A percentile compares a stretch with the other conserved stretches of the same genome.
Conservation (phyloP, 2,113 vertebrate genomes). For the Leiothrix lutea region DNA sequence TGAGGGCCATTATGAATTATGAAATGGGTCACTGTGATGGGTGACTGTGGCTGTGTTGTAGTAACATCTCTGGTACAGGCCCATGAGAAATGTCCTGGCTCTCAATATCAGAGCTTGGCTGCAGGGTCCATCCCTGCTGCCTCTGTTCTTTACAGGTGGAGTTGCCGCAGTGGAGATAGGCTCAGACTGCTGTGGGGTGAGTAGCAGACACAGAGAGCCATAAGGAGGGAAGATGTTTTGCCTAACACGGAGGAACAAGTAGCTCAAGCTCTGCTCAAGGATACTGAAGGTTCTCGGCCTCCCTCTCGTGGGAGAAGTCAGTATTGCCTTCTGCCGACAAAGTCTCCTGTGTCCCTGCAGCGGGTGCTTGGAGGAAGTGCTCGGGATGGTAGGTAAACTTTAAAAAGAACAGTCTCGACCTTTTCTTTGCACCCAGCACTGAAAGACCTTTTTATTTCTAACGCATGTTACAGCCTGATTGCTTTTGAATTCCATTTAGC, state of each 20-base stretch:
- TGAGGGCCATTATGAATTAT: fast-evolving
- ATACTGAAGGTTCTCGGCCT: not conserved
- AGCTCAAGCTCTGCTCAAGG: not conserved
- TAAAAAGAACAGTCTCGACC: not conserved
- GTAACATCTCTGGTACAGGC: not conserved
- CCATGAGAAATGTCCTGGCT: not conserved
- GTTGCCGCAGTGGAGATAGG: not conserved
- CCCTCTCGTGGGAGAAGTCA: conserved; percentile 13
- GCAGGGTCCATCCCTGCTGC: not conserved
- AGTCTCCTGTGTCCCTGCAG: not conserved
- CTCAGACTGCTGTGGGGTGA: not conserved
- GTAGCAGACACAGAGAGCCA: not conserved
- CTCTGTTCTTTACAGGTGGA: not conserved
- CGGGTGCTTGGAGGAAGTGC: fast-evolving
- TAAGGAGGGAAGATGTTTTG: not conserved
- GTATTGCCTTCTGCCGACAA: not conserved
- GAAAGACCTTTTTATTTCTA: not conserved
- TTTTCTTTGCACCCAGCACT: not conserved
- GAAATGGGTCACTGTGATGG: not conserved
- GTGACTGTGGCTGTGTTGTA: not conserved
- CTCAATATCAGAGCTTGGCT: not conserved
- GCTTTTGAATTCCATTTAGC: not conserved
- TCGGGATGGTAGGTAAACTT: not conserved
- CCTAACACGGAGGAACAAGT: not conserved
- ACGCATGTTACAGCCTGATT: not conserved